Percentiles rank a stretch among this genome's conserved stretches.
Evolutionary conservation across 2,888 invertebrate genomes (phyloP).

Genomic region (Standfussiana lucernea): DNA sequence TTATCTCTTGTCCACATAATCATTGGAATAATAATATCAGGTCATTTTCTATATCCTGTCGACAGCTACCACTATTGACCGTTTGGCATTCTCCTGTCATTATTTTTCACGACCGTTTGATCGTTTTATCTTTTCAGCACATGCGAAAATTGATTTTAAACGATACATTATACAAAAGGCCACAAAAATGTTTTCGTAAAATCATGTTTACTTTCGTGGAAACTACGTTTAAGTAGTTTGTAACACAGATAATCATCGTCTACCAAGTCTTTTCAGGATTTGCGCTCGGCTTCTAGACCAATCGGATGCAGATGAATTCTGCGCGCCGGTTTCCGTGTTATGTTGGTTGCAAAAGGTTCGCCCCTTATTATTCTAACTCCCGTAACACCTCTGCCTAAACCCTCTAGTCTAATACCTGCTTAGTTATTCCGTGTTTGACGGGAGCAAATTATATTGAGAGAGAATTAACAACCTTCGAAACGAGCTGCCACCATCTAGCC

Average conservation of each 20-base stretch:
- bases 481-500: background rate
- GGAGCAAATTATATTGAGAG: no score
- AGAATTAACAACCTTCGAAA: conserved; percentile 2
- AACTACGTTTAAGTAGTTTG: background rate
- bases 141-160: conserved; percentile 18
- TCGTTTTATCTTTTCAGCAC: conserved; percentile 45
- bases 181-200: background rate
- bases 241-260: background rate
- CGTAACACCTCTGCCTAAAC: background rate
- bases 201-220: background rate
- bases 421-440: background rate
- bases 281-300: background rate
- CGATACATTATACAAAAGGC: background rate
- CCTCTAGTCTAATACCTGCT: background rate
- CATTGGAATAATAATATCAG: conserved; percentile 21
- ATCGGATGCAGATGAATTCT: background rate
- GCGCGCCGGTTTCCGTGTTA: background rate
- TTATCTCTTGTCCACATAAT: conserved; percentile 19
- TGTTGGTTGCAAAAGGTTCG: background rate
- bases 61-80: conserved; percentile 20
- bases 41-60: conserved; percentile 12
- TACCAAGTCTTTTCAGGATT: background rate
- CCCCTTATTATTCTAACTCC: background rate
- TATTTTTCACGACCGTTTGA: conserved; percentile 48
- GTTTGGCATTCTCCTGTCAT: conserved; percentile 19